Evolutionary conservation across 64 coral and sea anemone genomes (phyloP).

Genomic region (Porites australiensis): DNA sequence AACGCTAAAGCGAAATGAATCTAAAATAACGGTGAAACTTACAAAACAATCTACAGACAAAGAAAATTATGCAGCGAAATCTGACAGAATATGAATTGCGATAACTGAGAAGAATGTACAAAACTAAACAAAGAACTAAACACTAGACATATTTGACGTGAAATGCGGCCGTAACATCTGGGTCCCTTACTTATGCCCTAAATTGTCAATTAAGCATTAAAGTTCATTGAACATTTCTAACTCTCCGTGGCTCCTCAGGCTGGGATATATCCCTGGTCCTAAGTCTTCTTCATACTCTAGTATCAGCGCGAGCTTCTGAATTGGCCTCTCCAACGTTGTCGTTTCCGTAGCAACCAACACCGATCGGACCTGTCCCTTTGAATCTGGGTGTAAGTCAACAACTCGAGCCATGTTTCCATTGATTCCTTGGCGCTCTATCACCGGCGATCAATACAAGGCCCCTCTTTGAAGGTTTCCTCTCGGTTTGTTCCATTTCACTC

Average conservation of each 20-base stretch:
- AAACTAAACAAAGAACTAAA: too few species aligned
- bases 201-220: neutral
- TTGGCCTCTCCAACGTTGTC: neutral
- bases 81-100: too few species aligned
- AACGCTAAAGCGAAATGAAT: too few species aligned
- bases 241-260: neutral
- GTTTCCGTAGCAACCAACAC: slow-evolving; percentile 19
- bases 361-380: slow-evolving; percentile 30
- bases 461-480: too few species aligned
- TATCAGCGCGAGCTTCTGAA: neutral
- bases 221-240: neutral
- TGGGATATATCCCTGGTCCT: slow-evolving; percentile 7
- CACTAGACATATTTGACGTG: too few species aligned
- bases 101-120: too few species aligned
- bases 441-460: too few species aligned
- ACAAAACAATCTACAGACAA: too few species aligned
- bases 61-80: too few species aligned
- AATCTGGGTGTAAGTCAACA: neutral
- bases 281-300: neutral
- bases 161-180: neutral
- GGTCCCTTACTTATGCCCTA: neutral
- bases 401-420: neutral
- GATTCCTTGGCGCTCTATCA: neutral
- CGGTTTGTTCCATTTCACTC: too few species aligned
- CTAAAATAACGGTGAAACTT: too few species aligned